phyloP scores from a whole-genome alignment of 2,888 invertebrate genomes.

The Rotaria sp. region DNA sequence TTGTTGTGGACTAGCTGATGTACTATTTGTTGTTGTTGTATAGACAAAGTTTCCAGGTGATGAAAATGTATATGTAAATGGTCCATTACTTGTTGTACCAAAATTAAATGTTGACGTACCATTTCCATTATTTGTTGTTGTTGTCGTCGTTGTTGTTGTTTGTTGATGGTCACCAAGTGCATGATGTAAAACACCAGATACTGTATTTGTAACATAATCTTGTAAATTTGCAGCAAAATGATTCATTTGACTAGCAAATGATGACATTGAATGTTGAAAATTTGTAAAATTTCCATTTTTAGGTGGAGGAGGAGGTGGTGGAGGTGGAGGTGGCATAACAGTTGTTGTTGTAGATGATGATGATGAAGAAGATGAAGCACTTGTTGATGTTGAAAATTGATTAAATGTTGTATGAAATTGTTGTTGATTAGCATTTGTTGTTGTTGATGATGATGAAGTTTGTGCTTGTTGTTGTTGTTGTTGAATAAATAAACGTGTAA shows the following conservation, averaged over 20 bases:
- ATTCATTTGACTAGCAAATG: constrained; percentile 30
- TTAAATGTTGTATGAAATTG: background rate
- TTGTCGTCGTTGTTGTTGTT: background rate
- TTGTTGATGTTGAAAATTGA: constrained; percentile 7
- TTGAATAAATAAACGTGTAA: background rate
- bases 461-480: background rate
- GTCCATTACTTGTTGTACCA: constrained; percentile 8
- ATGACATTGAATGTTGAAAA: constrained; percentile 30
- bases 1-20: background rate
- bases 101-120: constrained; percentile 22
- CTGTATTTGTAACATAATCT: constrained; percentile 23
- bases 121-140: constrained; percentile 17
- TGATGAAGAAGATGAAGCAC: background rate
- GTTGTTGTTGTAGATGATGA: background rate
- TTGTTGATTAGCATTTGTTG: background rate
- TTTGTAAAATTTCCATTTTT: background rate
- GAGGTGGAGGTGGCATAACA: background rate
- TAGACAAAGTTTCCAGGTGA: constrained; percentile 20
- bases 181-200: constrained; percentile 27
- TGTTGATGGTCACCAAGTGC: constrained; percentile 9
- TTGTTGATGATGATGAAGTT: background rate
- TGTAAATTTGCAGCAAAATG: constrained; percentile 28
- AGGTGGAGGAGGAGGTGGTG: background rate
- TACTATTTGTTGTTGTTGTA: constrained; percentile 14
- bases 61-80: background rate